A percentile compares a stretch with the other conserved stretches of the same genome.
phyloP scores from a whole-genome alignment of 1,140 invertebrate species.

The Zaprionus lachaisei region DNA sequence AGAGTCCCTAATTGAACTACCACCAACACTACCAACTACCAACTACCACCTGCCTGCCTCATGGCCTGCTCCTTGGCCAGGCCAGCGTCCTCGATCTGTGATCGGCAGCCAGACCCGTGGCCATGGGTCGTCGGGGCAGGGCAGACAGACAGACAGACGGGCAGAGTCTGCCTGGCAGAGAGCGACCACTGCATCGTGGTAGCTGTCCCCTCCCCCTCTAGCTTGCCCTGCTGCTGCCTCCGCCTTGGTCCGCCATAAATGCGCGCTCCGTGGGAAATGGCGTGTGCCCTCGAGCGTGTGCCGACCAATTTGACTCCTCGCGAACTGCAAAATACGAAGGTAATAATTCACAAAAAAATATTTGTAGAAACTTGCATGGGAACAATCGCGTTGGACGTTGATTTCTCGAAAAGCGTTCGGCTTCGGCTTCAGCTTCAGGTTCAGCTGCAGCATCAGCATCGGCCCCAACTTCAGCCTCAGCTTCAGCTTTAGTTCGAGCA shows the following conservation, averaged over 20 bases:
- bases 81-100: conserved; percentile 6
- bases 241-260: conserved; percentile 65
- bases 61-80: not conserved
- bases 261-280: conserved; percentile 84
- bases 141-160: conserved; percentile 6
- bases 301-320: conserved; percentile 85
- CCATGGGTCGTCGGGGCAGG: conserved; percentile 38
- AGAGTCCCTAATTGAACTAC: conserved; percentile 63
- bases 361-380: conserved; percentile 83
- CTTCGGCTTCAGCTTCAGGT: conserved; percentile 13
- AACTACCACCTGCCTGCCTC: conserved; percentile 39
- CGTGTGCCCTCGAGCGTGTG: conserved; percentile 85
- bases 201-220: not conserved
- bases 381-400: conserved; percentile 81
- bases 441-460: not conserved
- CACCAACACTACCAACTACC: conserved; percentile 51
- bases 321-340: conserved; percentile 83
- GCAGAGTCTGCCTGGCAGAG: conserved; percentile 5
- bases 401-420: conserved; percentile 80
- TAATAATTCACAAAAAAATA: conserved; percentile 84
- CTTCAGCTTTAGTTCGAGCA: no score
- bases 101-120: conserved; percentile 21
- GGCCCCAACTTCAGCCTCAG: not conserved
- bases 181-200: conserved; percentile 10
- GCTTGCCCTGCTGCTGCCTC: not conserved